Evolutionary conservation across 2,797 vertebrate species (phyloP).

Genomic region (Liasis olivaceus): DNA sequence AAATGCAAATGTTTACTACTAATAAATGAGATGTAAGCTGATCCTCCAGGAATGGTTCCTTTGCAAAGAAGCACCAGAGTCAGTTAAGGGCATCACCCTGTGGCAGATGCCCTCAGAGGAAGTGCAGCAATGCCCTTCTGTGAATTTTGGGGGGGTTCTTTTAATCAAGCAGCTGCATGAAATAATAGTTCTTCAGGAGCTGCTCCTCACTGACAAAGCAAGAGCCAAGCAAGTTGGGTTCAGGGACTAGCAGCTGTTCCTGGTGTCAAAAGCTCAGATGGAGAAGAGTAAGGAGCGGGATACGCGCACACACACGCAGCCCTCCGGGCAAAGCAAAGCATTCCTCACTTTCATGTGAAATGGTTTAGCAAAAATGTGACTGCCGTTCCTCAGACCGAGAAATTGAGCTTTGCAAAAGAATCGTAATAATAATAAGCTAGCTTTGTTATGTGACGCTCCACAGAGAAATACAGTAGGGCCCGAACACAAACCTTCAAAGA

Average conservation of each 20-base stretch:
- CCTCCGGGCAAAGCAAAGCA: background rate
- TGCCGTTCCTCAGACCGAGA: too few species aligned
- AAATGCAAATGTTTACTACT: background rate
- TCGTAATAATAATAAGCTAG: too few species aligned
- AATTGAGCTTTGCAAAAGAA: too few species aligned
- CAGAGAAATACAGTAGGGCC: too few species aligned
- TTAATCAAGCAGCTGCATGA: conserved; percentile 18
- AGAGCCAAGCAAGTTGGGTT: background rate
- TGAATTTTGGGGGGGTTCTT: background rate
- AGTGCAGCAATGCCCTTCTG: background rate
- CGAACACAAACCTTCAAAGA: too few species aligned
- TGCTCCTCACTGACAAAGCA: background rate
- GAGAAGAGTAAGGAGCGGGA: too few species aligned
- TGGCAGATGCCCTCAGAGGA: background rate
- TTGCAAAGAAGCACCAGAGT: background rate
- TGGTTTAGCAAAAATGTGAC: too few species aligned
- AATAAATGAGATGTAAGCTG: background rate
- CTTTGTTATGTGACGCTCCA: too few species aligned
- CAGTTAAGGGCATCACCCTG: background rate
- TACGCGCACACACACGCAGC: too few species aligned
- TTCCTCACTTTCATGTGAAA: too few species aligned
- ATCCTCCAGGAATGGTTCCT: background rate
- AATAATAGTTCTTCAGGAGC: conserved; percentile 14
- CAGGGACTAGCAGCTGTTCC: background rate
- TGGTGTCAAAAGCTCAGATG: background rate